Evolutionary conservation across 1,140 invertebrate genomes (phyloP), one percentile per base, ranked within the genome.

Genomic region (Ceratosolen solmsi): DNA sequence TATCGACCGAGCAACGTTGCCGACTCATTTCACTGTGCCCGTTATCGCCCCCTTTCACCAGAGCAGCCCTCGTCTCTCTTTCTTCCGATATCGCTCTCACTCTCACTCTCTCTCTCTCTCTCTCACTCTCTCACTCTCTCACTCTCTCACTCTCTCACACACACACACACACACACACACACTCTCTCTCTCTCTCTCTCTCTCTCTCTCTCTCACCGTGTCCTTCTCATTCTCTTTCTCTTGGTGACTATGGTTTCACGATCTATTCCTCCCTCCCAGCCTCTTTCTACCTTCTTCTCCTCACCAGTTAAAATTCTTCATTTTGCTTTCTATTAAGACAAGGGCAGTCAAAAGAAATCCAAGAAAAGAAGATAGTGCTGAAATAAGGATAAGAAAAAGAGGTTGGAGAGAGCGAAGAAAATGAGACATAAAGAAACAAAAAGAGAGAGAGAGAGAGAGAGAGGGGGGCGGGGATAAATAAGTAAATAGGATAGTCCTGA

Each of bases 1-100:
- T 91, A 91, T 91, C 90, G 90, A 91, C 89, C 90, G 87, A 74
- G 85, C 90, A 74, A 79, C 84, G 90, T 90, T 91, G 90, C 90
- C 90, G 85, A 84, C 82, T 90, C 89, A 54, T 87, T 38, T 58
- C 68, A 89, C 86, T 85, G 80, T 87, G 88, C 87, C 89, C 74
- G 89, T 90, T 90, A 89, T 89, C 87, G 86, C 86, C 88, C 84
- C 88, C 86, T 88, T 88, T 89, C 86, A 78, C 85, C 85, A 83
- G 84, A 86, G 83, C 85, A 88, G 83, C 84, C 86, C 85, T 84
- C 83, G 71, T 84, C 84, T 84, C 41, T 79, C 30, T 60, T 70
- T 77, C 80, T 82, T 51, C 38, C 20, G 51, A 63, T 84, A 60
- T 60, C n/a, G 49, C 25, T 78, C 74, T 80, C 41, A 71, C 58